Evolutionary conservation across 1,140 invertebrate genomes (phyloP).

Genomic region (Acromyrmex echinatior): DNA sequence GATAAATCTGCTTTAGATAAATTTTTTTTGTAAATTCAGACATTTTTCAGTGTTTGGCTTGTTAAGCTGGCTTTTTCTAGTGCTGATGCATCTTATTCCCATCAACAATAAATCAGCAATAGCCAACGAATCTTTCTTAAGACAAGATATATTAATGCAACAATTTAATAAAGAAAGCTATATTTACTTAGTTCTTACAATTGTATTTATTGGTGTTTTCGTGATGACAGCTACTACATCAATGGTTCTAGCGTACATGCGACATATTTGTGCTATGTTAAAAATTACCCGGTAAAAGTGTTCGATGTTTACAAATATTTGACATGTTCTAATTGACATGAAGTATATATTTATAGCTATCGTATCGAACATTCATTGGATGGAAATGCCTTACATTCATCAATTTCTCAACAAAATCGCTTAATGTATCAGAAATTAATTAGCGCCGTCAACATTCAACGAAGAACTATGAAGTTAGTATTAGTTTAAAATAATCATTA

Average conservation of each 20-base stretch:
- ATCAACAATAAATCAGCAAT: background rate
- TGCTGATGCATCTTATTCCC: background rate
- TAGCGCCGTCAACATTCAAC: constrained; percentile 30
- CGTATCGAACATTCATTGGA: constrained; percentile 41
- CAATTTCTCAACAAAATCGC: constrained; percentile 20
- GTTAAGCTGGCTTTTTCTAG: background rate
- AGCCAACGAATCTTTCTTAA: background rate
- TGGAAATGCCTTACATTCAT: background rate
- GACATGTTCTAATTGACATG: background rate
- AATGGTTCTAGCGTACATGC: constrained; percentile 16
- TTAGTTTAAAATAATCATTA: constrained; percentile 20
- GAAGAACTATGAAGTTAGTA: constrained; percentile 12
- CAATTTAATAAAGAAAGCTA: background rate
- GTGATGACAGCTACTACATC: background rate
- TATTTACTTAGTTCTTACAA: background rate
- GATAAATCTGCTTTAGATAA: background rate
- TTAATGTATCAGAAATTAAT: constrained; percentile 33
- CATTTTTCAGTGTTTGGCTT: constrained; percentile 21
- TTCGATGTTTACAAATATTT: background rate
- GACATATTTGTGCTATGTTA: constrained; percentile 13
- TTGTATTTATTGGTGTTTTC: background rate
- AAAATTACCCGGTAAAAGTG: constrained; percentile 23
- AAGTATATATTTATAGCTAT: constrained; percentile 23
- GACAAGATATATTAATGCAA: background rate
- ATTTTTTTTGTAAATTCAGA: constrained; percentile 15